Base-by-base conservation (phyloP, 2,888 invertebrate species). In the Drosophila prostipennis region DNA sequence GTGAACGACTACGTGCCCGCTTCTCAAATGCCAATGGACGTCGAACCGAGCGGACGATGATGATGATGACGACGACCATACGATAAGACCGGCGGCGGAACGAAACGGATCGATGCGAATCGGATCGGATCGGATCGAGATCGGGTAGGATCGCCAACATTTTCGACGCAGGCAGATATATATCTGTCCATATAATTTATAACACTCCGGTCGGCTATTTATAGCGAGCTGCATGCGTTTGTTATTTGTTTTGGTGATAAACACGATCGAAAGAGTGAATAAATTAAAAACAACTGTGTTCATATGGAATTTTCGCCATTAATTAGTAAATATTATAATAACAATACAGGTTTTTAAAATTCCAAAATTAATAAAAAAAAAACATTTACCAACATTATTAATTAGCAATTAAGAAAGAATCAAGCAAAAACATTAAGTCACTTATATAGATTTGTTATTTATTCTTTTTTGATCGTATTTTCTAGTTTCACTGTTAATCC, bases 21-120 rank as follows among this genome's bases (percentile, higher is more conserved):
- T 52, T 71, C 73, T 64, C 49, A 72, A 75, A 78, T 79, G 80
- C 74, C 75, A 88, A 88, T 87, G 87, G 81, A 76, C 69, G 82
- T 56, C 60, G 45, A 48, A 64, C 64, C 29, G 60, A 29, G 6
- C 40, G 49, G 46, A 55, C 37, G 61, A 52, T 40, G 65, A 57
- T 53, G 76, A 68, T 37, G 63, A 16, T 40, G 60, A 46, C 40
- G 68, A 54, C 53, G 76, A 53, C 54, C 52, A 11, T 34, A 65
- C 39, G 63, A 74, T 53, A 64, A 64, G 52, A 39, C 36, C 57
- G 36, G 39, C 60, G 51, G 39, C 36, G 46, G 37, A 64, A 67
- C 57, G 46, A 48, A 61, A 58, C 37, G 69, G 36, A 59, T 60
- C 48, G 46, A 40, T 46, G 39, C 61, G 69, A 49, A 61, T 58